These are phyloP conservation scores for Fukomys damarensis DNA, from an alignment of 2,113 vertebrate species.

Conservation along the genomic window DNA sequence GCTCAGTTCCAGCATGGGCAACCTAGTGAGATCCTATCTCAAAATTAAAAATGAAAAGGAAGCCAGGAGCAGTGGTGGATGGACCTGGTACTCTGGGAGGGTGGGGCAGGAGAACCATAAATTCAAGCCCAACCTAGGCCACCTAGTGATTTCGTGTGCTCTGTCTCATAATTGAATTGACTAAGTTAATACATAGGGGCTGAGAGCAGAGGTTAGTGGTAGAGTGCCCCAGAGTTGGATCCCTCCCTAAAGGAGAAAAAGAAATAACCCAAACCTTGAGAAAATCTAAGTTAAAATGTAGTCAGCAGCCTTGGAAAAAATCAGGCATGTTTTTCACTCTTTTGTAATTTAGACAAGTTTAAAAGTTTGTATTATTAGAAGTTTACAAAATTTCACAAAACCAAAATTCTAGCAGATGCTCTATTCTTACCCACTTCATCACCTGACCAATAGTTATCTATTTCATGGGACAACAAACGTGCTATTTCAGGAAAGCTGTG, in stretches of 20 bases:
- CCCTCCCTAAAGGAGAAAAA: not conserved
- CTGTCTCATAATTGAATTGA: not conserved
- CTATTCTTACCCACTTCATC: not conserved
- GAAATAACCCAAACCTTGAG: not conserved
- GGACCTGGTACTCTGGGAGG: not conserved
- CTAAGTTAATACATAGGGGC: not conserved
- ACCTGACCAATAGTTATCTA: not conserved
- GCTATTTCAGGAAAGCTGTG: not conserved
- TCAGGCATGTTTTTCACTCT: not conserved
- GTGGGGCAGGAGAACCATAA: not conserved
- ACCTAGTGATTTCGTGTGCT: not conserved
- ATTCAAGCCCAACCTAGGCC: not conserved
- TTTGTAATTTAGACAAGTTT: not conserved
- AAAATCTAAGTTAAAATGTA: not conserved
- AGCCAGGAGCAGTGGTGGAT: not conserved
- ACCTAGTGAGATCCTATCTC: not conserved
- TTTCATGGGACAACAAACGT: not conserved
- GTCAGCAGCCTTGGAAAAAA: not conserved
- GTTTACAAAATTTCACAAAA: slow-evolving; percentile 31
- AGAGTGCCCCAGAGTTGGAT: not conserved
- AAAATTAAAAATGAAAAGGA: not conserved
- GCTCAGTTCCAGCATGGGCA: not conserved
- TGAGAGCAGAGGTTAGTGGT: not conserved
- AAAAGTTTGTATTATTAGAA: not conserved
- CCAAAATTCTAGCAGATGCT: not conserved